Base-by-base conservation (phyloP, 2,888 invertebrate species). In the Agriopis leucophaearia region DNA sequence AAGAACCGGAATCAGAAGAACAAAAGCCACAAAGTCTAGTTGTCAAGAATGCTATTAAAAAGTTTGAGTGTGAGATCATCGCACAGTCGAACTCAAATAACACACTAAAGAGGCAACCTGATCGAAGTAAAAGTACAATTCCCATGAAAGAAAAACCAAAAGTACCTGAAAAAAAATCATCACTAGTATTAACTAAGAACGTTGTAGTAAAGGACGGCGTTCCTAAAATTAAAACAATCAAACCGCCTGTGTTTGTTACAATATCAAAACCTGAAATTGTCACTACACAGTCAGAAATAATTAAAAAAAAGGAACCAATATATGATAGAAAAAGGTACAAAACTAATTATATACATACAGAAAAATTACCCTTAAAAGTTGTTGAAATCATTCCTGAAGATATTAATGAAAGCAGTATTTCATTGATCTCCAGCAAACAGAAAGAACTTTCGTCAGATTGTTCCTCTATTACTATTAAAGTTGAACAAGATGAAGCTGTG, bases 161-260 rank as follows among this genome's bases (percentile, higher is more conserved):
- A 91, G 92, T 95, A 89, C 95, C 95, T 88, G 95, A 95, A 87
- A 95, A 95, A 81, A 95, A 94, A 86, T 91, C 94, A 74, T 89
- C 92, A 75, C 77, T 94, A 88, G 87, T 91, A 38, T 86, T 94
- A 89, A 94, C 94, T 54, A 94, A 94, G 84, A 94, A 94, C 78
- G 73, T 94, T 74, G 94, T 94, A 15, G 87, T 94, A 15, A 94
- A 90, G 77, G 94, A 95, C 76, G 94, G 94, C 66, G 87, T 94
- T 69, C 91, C 92, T 72, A 94, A 94, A 90, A 88, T 94, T 66
- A 94, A 88, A 85, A 88, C 88, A n/a, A 88, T 89, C 48, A 94
- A 89, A 84, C 82, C 89, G 42, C 64, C 79, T 72, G 50, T 74
- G 56, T 81, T 72, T 59, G 87, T 88, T 65, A 59, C 77, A 62